A percentile compares a stretch with the other conserved stretches of the same genome.
Conservation (phyloP, 1,140 invertebrate species). For the Holotrichia oblita region DNA sequence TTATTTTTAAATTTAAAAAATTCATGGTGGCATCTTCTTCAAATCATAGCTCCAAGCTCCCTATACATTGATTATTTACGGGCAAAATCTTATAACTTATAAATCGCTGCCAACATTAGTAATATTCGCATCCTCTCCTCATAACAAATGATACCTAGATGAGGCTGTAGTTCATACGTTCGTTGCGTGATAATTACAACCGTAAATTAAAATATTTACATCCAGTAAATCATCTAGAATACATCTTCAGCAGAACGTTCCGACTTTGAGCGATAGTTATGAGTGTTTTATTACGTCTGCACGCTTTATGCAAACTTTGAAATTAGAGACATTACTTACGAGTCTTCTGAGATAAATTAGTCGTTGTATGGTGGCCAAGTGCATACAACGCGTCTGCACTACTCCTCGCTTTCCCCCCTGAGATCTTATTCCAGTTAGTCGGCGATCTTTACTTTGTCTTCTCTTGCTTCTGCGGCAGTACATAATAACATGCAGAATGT, state of each 20-base stretch:
- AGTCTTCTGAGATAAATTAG: constrained; percentile 11
- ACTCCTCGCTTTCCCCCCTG: not conserved
- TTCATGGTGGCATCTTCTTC: too few species aligned
- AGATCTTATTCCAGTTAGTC: not conserved
- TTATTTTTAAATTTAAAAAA: too few species aligned
- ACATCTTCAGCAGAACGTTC: not conserved
- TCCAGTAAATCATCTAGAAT: not conserved
- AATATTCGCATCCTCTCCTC: too few species aligned
- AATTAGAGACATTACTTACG: constrained; percentile 23
- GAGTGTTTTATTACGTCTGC: not conserved
- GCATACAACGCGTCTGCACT: not conserved
- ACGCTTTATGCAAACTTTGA: constrained; percentile 25
- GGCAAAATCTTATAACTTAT: too few species aligned
- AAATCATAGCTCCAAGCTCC: too few species aligned
- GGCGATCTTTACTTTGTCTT: too few species aligned
- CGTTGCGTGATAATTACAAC: not conserved
- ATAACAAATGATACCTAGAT: too few species aligned
- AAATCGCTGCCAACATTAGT: too few species aligned
- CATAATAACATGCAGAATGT: constrained; percentile 3
- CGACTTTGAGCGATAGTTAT: constrained; percentile 23
- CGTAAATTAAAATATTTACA: too few species aligned
- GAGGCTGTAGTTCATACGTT: too few species aligned
- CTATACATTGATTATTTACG: too few species aligned
- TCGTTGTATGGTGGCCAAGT: not conserved
- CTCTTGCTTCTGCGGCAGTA: too few species aligned